A percentile compares a stretch with the other conserved stretches of the same genome.
Evolutionary conservation across 2,113 vertebrate species (phyloP).

Genomic region (Panthera leo): DNA sequence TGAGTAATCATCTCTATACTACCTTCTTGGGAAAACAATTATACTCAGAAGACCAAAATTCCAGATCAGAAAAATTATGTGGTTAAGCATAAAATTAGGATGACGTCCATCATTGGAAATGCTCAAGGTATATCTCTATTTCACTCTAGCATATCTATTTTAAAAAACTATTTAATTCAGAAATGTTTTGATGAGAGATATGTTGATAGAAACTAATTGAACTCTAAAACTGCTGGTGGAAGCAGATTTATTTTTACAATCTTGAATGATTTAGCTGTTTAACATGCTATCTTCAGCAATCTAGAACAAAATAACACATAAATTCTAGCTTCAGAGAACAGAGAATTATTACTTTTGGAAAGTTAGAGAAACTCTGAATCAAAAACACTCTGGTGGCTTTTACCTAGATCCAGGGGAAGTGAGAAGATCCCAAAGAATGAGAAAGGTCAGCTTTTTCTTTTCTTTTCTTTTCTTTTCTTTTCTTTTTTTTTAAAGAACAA

Average conservation of each 20-base stretch:
- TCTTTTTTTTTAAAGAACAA: neutral
- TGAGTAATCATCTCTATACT: neutral
- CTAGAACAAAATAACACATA: neutral
- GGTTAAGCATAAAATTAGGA: neutral
- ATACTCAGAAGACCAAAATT: neutral
- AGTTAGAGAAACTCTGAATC: neutral
- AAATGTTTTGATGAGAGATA: neutral
- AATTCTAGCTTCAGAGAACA: slow-evolving; percentile 12
- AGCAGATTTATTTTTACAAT: neutral
- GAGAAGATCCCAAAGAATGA: neutral
- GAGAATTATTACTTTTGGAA: slow-evolving; percentile 21
- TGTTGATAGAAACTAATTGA: neutral
- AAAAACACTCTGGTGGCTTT: neutral
- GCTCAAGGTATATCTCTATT: neutral
- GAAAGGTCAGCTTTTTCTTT: neutral
- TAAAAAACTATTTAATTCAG: neutral
- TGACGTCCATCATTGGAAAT: neutral
- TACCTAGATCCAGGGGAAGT: neutral
- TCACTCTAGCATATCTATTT: neutral
- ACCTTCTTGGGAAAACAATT: neutral
- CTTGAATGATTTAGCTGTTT: slow-evolving; percentile 7
- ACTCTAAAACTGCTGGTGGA: neutral
- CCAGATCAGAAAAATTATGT: slow-evolving; percentile 26
- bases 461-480: neutral
- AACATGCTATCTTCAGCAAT: neutral